Conservation (phyloP, 2,888 invertebrate species). For the Lomographa bimaculata region DNA sequence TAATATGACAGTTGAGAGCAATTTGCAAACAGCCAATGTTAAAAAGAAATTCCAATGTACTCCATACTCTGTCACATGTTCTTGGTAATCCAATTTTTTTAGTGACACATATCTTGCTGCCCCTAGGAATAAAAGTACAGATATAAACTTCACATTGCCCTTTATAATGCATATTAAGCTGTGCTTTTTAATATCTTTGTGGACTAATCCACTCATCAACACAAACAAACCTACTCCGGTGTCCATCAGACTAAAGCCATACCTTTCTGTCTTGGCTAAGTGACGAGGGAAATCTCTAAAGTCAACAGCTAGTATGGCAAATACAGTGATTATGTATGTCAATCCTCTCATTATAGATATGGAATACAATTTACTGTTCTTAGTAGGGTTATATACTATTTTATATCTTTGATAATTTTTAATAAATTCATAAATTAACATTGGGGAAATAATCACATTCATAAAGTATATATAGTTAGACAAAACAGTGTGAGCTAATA, state of each 20-base stretch:
- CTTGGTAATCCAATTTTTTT: constrained; percentile 90
- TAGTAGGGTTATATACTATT: constrained; percentile 30
- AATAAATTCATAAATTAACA: constrained; percentile 40
- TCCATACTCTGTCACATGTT: constrained; percentile 97
- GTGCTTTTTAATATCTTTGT: constrained; percentile 61
- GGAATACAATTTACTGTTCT: constrained; percentile 49
- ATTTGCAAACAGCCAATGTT: constrained; percentile 93
- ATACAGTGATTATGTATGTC: constrained; percentile 88
- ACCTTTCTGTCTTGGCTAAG: constrained; percentile 94
- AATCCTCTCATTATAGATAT: constrained; percentile 88
- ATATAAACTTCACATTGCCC: constrained; percentile 60
- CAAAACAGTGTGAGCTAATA: constrained; percentile 82
- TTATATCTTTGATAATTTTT: constrained; percentile 22
- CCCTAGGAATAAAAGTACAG: constrained; percentile 83
- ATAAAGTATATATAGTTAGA: constrained; percentile 56
- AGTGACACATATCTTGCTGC: constrained; percentile 84
- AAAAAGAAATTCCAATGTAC: constrained; percentile 99
- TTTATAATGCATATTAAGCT: constrained; percentile 54
- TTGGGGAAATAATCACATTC: constrained; percentile 51
- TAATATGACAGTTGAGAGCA: constrained; percentile 86
- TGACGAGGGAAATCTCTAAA: constrained; percentile 93
- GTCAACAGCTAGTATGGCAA: constrained; percentile 97
- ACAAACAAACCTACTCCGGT: constrained; percentile 96
- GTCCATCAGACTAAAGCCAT: constrained; percentile 97
- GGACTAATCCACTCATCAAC: constrained; percentile 90